phyloP scores from a whole-genome alignment of 2,113 vertebrate species.

The Syngnathoides biaculeatus region DNA sequence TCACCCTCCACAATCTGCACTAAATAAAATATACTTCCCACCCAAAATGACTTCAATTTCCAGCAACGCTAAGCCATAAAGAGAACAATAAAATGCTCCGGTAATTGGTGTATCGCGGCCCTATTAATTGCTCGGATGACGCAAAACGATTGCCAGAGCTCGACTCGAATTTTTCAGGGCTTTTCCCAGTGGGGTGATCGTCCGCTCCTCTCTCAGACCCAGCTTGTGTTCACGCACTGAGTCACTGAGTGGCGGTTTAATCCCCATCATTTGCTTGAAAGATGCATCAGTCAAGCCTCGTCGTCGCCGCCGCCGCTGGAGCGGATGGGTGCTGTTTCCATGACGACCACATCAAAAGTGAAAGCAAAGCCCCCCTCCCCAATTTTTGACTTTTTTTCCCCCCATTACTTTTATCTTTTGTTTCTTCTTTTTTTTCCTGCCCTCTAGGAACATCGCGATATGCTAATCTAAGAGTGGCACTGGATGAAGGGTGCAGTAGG shows the following conservation, averaged over 20 bases:
- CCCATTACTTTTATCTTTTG: background rate
- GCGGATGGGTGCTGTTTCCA: constrained; percentile 26
- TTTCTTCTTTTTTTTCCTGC: background rate
- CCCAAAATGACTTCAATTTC: constrained; percentile 25
- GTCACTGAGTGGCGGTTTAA: constrained; percentile 43
- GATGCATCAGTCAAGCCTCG: constrained; percentile 44
- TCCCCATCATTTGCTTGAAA: constrained; percentile 54
- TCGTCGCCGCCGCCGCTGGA: constrained; percentile 18
- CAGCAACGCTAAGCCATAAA: constrained; percentile 37
- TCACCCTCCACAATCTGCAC: constrained; percentile 7
- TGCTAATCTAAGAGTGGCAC: constrained; percentile 35
- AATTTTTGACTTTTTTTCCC: constrained; percentile 8
- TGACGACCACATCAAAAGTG: constrained; percentile 47
- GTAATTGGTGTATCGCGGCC: constrained; percentile 40
- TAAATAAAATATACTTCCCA: constrained; percentile 33
- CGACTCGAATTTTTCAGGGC: constrained; percentile 24
- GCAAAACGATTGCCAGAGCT: constrained; percentile 23
- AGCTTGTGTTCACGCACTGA: constrained; percentile 37
- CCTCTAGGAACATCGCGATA: constrained; percentile 23
- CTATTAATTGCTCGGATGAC: constrained; percentile 58
- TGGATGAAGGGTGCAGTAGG: background rate
- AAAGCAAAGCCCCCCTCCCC: constrained; percentile 34
- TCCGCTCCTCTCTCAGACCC: background rate
- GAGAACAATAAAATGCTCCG: constrained; percentile 32
- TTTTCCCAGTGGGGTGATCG: constrained; percentile 9